phyloP scores from a whole-genome alignment of 2,888 invertebrate species.

The Smittia aterrima region DNA sequence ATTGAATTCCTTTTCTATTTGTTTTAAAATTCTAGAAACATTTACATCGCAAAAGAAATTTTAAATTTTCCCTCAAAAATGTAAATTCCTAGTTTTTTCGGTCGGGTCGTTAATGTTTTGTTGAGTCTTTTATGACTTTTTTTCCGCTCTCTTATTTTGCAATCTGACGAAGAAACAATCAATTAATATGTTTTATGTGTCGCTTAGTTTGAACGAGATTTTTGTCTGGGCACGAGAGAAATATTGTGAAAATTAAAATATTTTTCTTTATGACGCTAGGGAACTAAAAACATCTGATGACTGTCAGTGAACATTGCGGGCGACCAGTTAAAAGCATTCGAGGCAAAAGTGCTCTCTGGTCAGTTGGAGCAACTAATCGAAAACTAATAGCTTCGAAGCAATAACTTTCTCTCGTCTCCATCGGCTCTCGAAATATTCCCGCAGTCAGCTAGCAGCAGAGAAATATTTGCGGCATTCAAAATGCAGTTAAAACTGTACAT shows the following conservation, averaged over 20 bases:
- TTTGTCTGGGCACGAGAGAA: neutral
- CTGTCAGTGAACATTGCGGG: too few relatives aligned
- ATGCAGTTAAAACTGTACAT: conserved; percentile 15
- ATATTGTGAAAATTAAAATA: neutral
- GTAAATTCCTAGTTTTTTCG: neutral
- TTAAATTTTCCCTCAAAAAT: neutral
- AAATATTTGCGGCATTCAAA: conserved; percentile 2
- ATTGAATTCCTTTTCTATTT: neutral
- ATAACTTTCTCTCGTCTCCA: neutral
- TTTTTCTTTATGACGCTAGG: neutral
- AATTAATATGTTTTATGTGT: neutral
- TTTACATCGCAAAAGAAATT: neutral
- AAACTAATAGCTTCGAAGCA: neutral
- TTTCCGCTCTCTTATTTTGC: neutral
- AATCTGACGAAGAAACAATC: neutral
- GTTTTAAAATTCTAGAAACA: neutral
- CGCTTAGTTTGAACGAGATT: neutral
- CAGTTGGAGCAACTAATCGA: too few relatives aligned
- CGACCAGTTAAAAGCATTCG: too few relatives aligned
- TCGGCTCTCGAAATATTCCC: too few relatives aligned
- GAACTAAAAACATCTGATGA: too few relatives aligned
- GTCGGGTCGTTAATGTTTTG: neutral
- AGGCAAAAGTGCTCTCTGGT: too few relatives aligned
- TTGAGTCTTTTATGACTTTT: neutral
- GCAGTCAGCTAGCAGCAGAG: neutral